Base-by-base conservation (phyloP, 2,888 invertebrate species). In the Smittia aterrima region DNA sequence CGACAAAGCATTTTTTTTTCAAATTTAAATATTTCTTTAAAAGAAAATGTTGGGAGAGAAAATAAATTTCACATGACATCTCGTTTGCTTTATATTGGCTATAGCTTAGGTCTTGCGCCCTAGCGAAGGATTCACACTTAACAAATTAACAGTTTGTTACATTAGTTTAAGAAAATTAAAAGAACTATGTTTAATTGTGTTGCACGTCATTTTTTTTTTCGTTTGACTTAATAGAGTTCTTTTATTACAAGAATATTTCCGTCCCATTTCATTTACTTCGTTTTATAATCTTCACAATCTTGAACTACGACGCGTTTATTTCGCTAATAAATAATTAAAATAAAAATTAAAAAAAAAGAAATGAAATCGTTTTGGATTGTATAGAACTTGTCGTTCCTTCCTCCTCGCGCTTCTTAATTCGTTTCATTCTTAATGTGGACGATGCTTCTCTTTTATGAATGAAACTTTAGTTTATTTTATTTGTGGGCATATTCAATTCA, bases 301-400 rank as follows among this genome's bases (percentile, higher is more conserved):
- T 58, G 58, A 58, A 47, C 47, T 47, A 47, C 47, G 47, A 47
- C 16, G 47, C n/a, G 20, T 47, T 47, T 47, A 47, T 58, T 58
- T 58, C 22, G 58, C 58, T 58, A 58, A 58, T 58, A 58, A 58
- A 58, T 58, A 58, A 58, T 58, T n/a, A 58, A 58, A 58, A 58
- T 58, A 22, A 58, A n/a, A 47, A 47, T 3, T 58, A 58, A 58
- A 58, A 58, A 16, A n/a, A 47, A 11, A 47, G 16, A n/a, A 38
- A 38, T 38, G 47, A 47, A 47, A 47, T n/a, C 18, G 22, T 58
- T 58, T 22, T 58, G 47, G 47, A 9, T 58, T 58, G 58, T 58
- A 18, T 58, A 18, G 58, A 58, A 58, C n/a, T 58, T n/a, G n/a
- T n/a, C n/a, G n/a, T n/a, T 18, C 22, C 9, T 6, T 58, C 58